These are phyloP conservation scores for Lepisosteus osseus DNA, from an alignment of 2,113 vertebrate genomes.

Conservation along the genomic window DNA sequence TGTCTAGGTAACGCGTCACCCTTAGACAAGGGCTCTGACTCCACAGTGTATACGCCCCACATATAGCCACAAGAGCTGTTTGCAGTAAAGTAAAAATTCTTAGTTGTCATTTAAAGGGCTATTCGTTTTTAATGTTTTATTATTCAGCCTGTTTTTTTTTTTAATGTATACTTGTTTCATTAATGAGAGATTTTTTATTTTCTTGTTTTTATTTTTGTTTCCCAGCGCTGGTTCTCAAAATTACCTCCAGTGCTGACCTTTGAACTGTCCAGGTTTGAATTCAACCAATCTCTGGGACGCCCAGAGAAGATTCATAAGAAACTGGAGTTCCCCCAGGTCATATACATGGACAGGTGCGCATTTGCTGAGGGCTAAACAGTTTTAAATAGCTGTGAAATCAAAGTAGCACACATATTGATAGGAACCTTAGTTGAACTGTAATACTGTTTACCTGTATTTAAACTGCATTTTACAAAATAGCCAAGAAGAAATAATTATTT, in stretches of 20 bases:
- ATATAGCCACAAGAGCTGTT: too few species aligned
- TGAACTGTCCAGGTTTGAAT: slow-evolving; percentile 94
- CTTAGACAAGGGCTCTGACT: too few species aligned
- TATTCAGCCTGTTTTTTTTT: neutral
- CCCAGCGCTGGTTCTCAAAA: slow-evolving; percentile 93
- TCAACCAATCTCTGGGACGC: slow-evolving; percentile 93
- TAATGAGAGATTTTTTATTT: slow-evolving; percentile 9
- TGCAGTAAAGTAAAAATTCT: too few species aligned
- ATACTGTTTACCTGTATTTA: neutral
- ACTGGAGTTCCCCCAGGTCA: slow-evolving; percentile 87
- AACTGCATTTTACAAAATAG: neutral
- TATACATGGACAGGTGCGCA: slow-evolving; percentile 94
- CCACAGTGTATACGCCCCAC: too few species aligned
- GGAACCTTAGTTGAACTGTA: too few species aligned
- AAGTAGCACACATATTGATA: too few species aligned
- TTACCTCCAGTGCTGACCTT: slow-evolving; percentile 94
- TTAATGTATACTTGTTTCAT: neutral
- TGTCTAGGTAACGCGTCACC: too few species aligned
- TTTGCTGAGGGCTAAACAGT: neutral
- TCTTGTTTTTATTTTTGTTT: slow-evolving; percentile 20
- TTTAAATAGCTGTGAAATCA: neutral
- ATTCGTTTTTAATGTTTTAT: too few species aligned
- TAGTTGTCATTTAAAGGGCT: too few species aligned
- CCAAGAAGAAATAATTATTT: too few species aligned
- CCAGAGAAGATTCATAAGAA: slow-evolving; percentile 98